A percentile compares a stretch with the other conserved stretches of the same genome.
phyloP scores from a whole-genome alignment of 2,113 vertebrate species.

The Calyptommatus sinebrachiatus region DNA sequence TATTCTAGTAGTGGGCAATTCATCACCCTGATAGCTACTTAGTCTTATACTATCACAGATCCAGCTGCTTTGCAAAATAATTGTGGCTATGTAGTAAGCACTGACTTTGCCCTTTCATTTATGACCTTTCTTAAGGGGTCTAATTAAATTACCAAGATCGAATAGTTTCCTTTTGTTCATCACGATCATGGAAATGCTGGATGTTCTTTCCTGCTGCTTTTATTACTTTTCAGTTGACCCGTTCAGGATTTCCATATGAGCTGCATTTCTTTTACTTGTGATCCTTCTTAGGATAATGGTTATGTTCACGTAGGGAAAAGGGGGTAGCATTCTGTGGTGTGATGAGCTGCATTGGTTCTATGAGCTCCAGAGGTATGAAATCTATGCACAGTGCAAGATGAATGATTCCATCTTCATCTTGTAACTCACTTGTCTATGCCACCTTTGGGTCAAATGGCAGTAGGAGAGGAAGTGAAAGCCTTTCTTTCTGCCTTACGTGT shows the following conservation, averaged over 20 bases:
- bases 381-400: no score
- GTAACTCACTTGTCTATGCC: no score
- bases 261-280: neutral
- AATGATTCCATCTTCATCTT: no score
- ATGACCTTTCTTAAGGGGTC: neutral
- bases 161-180: neutral
- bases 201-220: neutral
- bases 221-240: neutral
- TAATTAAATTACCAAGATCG: neutral
- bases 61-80: neutral
- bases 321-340: no score
- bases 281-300: neutral
- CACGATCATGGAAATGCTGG: neutral
- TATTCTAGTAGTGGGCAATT: conserved; percentile 4
- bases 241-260: neutral
- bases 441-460: no score
- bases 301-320: neutral
- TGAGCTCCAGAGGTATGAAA: no score
- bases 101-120: neutral
- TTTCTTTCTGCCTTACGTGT: no score
- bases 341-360: no score
- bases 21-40: conserved; percentile 10
- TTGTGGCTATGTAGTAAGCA: neutral
- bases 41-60: conserved; percentile 1
- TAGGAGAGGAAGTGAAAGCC: no score